Evolutionary conservation across 1,140 invertebrate species (phyloP).

Genomic region (Lepidotrigona ventralis): DNA sequence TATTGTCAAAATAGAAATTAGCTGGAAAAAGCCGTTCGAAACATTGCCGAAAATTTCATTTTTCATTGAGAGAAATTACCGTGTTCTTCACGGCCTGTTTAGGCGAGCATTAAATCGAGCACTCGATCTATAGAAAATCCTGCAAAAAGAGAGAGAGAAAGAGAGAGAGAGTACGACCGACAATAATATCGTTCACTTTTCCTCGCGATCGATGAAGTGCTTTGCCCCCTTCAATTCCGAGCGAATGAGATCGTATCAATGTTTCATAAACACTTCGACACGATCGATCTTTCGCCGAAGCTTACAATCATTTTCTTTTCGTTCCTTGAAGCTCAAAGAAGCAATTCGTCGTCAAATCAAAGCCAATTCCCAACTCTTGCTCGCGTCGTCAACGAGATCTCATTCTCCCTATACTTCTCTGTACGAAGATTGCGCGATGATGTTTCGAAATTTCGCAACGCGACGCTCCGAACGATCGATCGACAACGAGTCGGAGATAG

Average conservation of each 20-base stretch:
- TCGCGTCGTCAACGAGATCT: not conserved
- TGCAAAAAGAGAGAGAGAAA: not conserved
- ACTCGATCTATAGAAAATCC: not conserved
- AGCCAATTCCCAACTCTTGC: not conserved
- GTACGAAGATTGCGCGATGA: too few species aligned
- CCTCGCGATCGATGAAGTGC: not conserved
- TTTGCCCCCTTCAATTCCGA: not conserved
- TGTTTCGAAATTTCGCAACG: not conserved
- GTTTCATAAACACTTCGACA: slow-evolving; percentile 11
- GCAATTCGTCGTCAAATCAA: too few species aligned
- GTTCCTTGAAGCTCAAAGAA: not conserved
- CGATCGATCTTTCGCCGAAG: not conserved
- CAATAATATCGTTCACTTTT: slow-evolving; percentile 27
- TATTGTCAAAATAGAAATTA: not conserved
- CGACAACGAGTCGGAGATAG: not conserved
- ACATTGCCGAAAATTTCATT: not conserved
- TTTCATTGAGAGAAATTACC: slow-evolving; percentile 4
- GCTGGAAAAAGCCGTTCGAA: too few species aligned
- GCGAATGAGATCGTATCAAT: not conserved
- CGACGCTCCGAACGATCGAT: not conserved
- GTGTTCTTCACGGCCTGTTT: slow-evolving; percentile 31
- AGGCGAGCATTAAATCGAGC: slow-evolving; percentile 6
- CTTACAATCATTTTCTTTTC: not conserved
- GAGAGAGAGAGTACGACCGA: not conserved
- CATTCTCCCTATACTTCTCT: not conserved